These are phyloP conservation scores for Drosophila sproati DNA, from an alignment of 1,140 invertebrate genomes.

Conservation along the genomic window DNA sequence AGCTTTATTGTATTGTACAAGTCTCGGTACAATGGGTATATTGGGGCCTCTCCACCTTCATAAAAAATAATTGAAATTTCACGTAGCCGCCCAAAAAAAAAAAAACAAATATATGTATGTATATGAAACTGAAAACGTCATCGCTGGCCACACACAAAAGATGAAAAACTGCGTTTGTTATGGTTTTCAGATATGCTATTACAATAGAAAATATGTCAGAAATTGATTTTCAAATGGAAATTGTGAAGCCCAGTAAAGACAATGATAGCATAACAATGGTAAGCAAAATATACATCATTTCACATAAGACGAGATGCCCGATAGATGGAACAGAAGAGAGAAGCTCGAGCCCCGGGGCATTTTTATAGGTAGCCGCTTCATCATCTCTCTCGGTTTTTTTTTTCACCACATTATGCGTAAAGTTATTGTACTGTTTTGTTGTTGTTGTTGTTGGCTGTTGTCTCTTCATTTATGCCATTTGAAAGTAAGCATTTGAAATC, in stretches of 20 bases:
- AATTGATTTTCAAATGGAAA: constrained; percentile 69
- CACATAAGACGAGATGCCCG: constrained; percentile 59
- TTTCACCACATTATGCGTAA: constrained; percentile 29
- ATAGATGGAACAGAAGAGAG: constrained; percentile 21
- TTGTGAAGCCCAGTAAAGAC: constrained; percentile 27
- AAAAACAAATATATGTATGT: constrained; percentile 18
- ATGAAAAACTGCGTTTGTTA: constrained; percentile 49
- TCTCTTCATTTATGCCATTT: constrained; percentile 70
- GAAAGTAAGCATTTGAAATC: constrained; percentile 76
- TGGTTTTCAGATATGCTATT: constrained; percentile 32
- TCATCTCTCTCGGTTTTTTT: constrained; percentile 55
- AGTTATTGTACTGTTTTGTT: constrained; percentile 37
- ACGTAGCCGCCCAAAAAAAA: constrained; percentile 1
- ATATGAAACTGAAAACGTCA: constrained; percentile 37
- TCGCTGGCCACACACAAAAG: constrained; percentile 47
- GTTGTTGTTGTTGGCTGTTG: constrained; percentile 42
- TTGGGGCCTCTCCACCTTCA: background rate
- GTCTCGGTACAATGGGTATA: constrained; percentile 15
- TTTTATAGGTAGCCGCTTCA: constrained; percentile 63
- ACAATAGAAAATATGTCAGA: constrained; percentile 68
- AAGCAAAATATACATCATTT: constrained; percentile 48
- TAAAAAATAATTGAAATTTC: constrained; percentile 57
- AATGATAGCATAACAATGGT: constrained; percentile 53
- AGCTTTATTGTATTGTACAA: constrained; percentile 1
- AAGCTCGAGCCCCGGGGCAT: constrained; percentile 5